Conservation (phyloP, 1,140 invertebrate species). For the Leptopilina clavipes region DNA sequence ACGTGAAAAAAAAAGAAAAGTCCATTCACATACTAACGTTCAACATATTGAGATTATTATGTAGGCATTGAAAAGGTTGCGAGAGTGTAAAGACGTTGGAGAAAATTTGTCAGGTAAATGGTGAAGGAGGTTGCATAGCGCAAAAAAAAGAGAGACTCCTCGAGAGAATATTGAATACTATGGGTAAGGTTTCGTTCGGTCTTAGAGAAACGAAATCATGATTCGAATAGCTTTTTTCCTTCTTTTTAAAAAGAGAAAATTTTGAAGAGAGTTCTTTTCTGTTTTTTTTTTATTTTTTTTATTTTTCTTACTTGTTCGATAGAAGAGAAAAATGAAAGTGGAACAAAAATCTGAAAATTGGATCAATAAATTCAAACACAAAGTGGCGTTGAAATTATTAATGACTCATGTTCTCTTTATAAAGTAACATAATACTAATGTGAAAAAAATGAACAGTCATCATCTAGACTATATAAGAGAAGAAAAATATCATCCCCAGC, state of each 20-base stretch:
- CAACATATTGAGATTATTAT: neutral
- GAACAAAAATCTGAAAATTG: neutral
- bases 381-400: neutral
- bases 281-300: neutral
- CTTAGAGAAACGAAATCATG: neutral
- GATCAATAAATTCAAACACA: neutral
- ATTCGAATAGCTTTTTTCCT: neutral
- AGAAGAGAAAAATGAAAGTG: slow-evolving; percentile 3
- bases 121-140: neutral
- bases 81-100: neutral
- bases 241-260: neutral
- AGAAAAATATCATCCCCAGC: neutral
- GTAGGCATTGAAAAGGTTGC: neutral
- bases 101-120: slow-evolving; percentile 11
- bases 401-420: neutral
- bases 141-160: neutral
- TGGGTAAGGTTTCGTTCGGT: neutral
- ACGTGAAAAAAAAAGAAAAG: neutral
- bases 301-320: neutral
- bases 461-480: neutral
- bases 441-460: neutral
- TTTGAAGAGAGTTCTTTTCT: neutral
- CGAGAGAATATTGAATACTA: slow-evolving; percentile 2
- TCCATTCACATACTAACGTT: neutral
- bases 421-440: neutral